Evolutionary conservation across 2,888 invertebrate genomes (phyloP).

Genomic region (Notodonta ziczac): DNA sequence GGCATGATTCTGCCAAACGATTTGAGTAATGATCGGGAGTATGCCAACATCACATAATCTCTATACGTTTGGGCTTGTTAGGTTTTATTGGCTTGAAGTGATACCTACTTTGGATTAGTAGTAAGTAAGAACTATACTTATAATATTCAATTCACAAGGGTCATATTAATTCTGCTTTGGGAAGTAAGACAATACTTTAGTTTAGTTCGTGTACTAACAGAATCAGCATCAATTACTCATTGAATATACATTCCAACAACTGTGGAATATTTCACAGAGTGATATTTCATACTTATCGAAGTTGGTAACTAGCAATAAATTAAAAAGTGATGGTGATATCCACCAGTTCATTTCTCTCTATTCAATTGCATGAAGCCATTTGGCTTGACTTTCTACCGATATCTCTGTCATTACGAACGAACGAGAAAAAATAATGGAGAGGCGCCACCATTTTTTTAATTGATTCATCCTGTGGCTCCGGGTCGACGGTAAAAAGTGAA

Average conservation of each 20-base stretch:
- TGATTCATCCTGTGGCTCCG: constrained; percentile 43
- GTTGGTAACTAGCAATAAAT: constrained; percentile 5
- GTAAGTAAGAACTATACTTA: constrained; percentile 29
- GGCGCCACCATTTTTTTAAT: constrained; percentile 37
- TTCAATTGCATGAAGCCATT: constrained; percentile 31
- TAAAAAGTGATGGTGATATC: constrained; percentile 11
- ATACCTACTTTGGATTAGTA: not conserved
- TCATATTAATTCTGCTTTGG: constrained; percentile 40
- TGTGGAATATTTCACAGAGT: not conserved
- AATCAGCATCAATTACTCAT: too few relatives aligned
- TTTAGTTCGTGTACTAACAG: too few relatives aligned
- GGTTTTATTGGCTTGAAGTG: not conserved
- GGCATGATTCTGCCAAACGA: not conserved
- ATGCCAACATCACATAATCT: not conserved
- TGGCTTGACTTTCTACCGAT: constrained; percentile 30
- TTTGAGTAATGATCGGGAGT: constrained; percentile 1
- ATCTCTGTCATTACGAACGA: constrained; percentile 38
- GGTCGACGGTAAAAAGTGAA: constrained; percentile 52
- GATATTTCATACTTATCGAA: not conserved
- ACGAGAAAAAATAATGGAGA: constrained; percentile 36
- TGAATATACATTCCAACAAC: constrained; percentile 8
- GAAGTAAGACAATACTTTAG: too few relatives aligned
- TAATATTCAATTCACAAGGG: constrained; percentile 45
- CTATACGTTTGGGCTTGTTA: not conserved
- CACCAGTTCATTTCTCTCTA: constrained; percentile 18